Conservation (phyloP, 2,113 vertebrate species). For the Toxostoma redivivum region DNA sequence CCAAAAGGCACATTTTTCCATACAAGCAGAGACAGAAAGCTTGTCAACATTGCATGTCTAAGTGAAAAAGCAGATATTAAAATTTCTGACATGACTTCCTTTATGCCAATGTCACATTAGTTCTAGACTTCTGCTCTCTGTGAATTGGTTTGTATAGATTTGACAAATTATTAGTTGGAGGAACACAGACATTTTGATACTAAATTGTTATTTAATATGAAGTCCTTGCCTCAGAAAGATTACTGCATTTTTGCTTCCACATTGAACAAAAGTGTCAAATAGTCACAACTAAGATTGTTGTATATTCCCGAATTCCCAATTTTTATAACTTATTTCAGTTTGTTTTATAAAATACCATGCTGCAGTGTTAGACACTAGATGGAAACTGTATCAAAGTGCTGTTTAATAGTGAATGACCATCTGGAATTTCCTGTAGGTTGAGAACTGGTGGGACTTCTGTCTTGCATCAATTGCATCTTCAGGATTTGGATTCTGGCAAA, state of each 20-base stretch:
- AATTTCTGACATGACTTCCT: background rate
- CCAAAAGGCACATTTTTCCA: background rate
- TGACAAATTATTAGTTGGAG: background rate
- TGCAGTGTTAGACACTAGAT: background rate
- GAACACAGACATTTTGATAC: background rate
- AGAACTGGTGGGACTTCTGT: background rate
- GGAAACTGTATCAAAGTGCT: background rate
- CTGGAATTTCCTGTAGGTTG: background rate
- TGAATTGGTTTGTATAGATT: background rate
- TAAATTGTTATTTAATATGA: background rate
- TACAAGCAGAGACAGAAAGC: background rate
- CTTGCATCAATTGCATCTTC: background rate
- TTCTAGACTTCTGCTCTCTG: background rate
- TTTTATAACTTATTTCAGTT: background rate
- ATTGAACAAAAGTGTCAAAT: background rate
- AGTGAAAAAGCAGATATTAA: background rate
- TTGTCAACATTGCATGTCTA: background rate
- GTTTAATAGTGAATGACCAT: background rate
- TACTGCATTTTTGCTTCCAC: background rate
- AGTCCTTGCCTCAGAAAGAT: background rate
- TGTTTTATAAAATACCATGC: background rate
- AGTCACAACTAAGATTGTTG: background rate
- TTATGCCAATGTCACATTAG: background rate
- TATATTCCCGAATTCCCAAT: background rate
- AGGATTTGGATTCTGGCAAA: background rate